A percentile compares a stretch with the other conserved stretches of the same genome.
These are phyloP conservation scores for Pelochelys cantorii DNA, from an alignment of 2,797 vertebrate genomes.

Conservation along the genomic window DNA sequence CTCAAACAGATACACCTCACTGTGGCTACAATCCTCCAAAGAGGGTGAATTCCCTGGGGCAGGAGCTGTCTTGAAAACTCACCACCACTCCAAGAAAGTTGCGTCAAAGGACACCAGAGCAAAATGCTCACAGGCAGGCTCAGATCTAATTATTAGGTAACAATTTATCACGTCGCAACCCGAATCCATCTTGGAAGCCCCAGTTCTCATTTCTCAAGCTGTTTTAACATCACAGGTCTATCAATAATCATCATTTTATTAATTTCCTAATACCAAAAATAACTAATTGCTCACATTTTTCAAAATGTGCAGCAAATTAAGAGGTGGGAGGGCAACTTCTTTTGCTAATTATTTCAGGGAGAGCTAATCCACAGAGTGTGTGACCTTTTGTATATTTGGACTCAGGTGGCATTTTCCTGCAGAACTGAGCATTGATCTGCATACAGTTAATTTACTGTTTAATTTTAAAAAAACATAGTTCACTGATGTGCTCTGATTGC, in stretches of 20 bases:
- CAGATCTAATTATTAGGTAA: neutral
- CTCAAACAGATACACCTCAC: neutral
- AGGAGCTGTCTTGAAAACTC: neutral
- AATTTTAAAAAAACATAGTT: constrained; percentile 73
- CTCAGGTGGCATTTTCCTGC: constrained; percentile 72
- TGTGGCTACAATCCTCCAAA: neutral
- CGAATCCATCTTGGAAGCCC: neutral
- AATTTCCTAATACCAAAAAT: constrained; percentile 59
- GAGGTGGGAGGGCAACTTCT: constrained; percentile 27
- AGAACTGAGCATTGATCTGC: constrained; percentile 77
- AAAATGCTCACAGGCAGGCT: neutral
- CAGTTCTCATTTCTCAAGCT: constrained; percentile 34
- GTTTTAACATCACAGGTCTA: constrained; percentile 30
- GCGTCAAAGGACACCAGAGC: neutral
- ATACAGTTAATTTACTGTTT: constrained; percentile 77
- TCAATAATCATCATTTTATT: constrained; percentile 58
- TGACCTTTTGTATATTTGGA: constrained; percentile 66
- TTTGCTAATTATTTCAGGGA: constrained; percentile 63
- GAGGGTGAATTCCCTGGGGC: neutral
- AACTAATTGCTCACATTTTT: constrained; percentile 68
- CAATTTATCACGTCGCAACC: neutral
- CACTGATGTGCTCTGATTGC: constrained; percentile 70
- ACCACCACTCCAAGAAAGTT: accelerated
- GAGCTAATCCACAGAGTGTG: constrained; percentile 50
- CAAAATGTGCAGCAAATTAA: constrained; percentile 58